Percentiles rank a stretch among this genome's conserved stretches.
phyloP scores from a whole-genome alignment of 2,888 invertebrate genomes.

The Tribolium freemani region DNA sequence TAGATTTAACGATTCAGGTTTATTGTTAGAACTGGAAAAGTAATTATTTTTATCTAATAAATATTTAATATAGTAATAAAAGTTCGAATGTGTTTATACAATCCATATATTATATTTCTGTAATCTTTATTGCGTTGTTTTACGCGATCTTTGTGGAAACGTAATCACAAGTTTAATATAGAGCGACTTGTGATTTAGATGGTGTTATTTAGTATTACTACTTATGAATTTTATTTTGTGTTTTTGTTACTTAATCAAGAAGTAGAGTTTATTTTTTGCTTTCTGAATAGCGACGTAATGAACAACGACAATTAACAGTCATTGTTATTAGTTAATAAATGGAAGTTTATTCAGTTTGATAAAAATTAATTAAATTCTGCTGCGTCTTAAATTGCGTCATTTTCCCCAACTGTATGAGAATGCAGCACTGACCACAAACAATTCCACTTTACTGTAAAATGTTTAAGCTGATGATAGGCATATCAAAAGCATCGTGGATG shows the following conservation, averaged over 20 bases:
- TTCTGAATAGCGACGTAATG: neutral
- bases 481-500: neutral
- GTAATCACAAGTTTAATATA: neutral
- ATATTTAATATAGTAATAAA: conserved; percentile 1
- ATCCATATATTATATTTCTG: conserved; percentile 1
- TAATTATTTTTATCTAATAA: conserved; percentile 22
- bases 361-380: neutral
- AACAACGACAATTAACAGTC: neutral
- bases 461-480: neutral
- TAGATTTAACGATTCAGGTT: conserved; percentile 13
- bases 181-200: neutral
- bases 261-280: neutral
- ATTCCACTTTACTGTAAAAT: neutral
- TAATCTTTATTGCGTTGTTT: neutral
- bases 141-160: neutral
- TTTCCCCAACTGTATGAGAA: neutral
- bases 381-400: neutral
- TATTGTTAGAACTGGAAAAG: conserved; percentile 4
- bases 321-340: neutral
- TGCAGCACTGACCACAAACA: neutral
- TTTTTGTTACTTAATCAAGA: neutral
- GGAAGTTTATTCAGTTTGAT: neutral
- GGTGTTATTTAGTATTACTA: too few relatives aligned
- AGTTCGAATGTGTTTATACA: neutral
- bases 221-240: neutral